Evolutionary conservation across 2,113 vertebrate genomes (phyloP), one percentile per base, ranked within the genome.

Genomic region (Leiothrix lutea): DNA sequence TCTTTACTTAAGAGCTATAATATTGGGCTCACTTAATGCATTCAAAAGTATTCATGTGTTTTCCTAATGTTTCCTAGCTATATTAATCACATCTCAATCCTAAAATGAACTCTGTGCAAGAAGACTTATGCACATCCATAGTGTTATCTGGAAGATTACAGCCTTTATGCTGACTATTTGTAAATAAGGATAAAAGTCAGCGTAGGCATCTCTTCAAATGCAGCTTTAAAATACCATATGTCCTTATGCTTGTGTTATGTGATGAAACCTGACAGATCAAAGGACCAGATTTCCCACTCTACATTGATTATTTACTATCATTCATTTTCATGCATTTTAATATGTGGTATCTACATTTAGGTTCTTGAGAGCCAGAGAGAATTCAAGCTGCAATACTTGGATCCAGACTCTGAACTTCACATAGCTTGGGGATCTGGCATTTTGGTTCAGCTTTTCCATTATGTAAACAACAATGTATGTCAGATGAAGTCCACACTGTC

Each of bases 301-400:
- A 95, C 95, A 96, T 95, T 96, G 96, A 97, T 97, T 97, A 97
- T 97, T 97, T 97, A 97, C 94, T 96, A 96, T 96, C 94, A 95
- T 95, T 96, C 96, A 97, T 96, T 96, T 97, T 96, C 95, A 96
- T 97, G 93, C 92, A 96, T 96, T 96, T 97, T 94, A 97, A 97
- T 96, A 96, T 86, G 82, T 97, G 90, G 71, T 96, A 95, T 96
- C 95, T 96, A 94, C 95, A 94, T 96, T 96, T 96, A 96, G 82
- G 88, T 96, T 94, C 92, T 83, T 67, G 85, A 85, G 79, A 96
- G 95, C 95, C 88, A 95, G 92, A 96, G 93, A 92, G 93, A 95
- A 92, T 91, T 96, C 94, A 94, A 96, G 92, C 95, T 97, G 94
- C 79, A 92, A 26, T 88, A 92, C 93, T 97, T 97, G 95, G 93